Evolutionary conservation across 2,113 vertebrate species (phyloP).

Genomic region (Ptyas mucosa): DNA sequence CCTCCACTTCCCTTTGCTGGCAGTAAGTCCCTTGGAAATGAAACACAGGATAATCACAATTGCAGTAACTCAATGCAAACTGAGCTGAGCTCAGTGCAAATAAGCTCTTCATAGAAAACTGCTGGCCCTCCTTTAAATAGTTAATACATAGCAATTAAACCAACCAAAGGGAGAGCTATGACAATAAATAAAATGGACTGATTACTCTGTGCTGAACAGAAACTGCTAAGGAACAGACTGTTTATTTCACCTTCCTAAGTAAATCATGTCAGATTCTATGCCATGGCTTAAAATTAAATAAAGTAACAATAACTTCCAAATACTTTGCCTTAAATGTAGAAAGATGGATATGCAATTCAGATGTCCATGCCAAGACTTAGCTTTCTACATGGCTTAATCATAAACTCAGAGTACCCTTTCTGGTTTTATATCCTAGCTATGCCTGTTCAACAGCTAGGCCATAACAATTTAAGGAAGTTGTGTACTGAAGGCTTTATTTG

Average conservation of each 20-base stretch:
- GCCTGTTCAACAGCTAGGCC: neutral
- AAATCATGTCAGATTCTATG: neutral
- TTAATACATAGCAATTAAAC: conserved; percentile 8
- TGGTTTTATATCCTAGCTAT: neutral
- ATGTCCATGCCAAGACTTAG: neutral
- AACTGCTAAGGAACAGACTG: neutral
- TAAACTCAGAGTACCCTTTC: neutral
- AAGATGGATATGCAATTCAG: neutral
- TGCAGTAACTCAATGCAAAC: conserved; percentile 26
- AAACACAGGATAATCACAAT: conserved; percentile 45
- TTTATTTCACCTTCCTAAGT: conserved; percentile 22
- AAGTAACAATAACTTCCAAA: conserved; percentile 25
- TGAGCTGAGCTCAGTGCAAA: conserved; percentile 36
- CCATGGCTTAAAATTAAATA: conserved; percentile 8
- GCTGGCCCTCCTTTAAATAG: fast-evolving
- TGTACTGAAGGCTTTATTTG: neutral
- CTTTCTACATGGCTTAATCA: neutral
- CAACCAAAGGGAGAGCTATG: fast-evolving
- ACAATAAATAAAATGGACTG: conserved; percentile 18
- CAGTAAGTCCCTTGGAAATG: conserved; percentile 88
- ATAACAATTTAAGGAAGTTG: neutral
- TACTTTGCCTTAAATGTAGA: neutral
- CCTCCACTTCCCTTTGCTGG: conserved; percentile 97
- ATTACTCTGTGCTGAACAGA: neutral
- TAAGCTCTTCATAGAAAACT: conserved; percentile 11